Evolutionary conservation across 1,140 invertebrate species (phyloP).

Genomic region (Drosophila suzukii): DNA sequence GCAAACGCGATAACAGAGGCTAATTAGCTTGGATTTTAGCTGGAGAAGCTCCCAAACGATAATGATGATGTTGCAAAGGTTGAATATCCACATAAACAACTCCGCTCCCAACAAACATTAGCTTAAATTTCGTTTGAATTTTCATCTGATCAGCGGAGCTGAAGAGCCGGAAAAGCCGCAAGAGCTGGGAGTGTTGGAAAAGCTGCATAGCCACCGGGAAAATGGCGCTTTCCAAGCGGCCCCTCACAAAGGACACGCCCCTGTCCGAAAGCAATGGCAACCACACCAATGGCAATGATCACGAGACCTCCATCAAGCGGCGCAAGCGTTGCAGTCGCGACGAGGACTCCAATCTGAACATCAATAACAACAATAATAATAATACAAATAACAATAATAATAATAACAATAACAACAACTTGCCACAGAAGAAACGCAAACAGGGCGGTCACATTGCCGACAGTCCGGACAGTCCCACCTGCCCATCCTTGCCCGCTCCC

Average conservation of each 20-base stretch:
- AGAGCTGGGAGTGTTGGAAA: no score
- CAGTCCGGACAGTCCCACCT: constrained; percentile 37
- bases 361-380: constrained; percentile 85
- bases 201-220: constrained; percentile 5
- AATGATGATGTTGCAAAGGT: neutral
- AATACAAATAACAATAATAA: constrained; percentile 87
- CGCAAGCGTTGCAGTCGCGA: constrained; percentile 82
- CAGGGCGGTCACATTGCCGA: constrained; percentile 29
- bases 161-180: constrained; percentile 9
- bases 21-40: neutral
- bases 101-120: neutral
- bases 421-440: constrained; percentile 49
- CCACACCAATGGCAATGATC: constrained; percentile 46
- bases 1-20: neutral
- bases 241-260: constrained; percentile 80
- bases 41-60: neutral
- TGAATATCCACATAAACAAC: neutral
- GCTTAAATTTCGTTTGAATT: constrained; percentile 9
- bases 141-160: constrained; percentile 18
- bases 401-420: constrained; percentile 25
- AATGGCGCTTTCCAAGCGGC: constrained; percentile 82
- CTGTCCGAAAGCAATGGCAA: constrained; percentile 67
- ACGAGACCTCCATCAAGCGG: constrained; percentile 75
- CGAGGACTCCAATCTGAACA: constrained; percentile 60
- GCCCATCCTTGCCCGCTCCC: neutral